Evolutionary conservation across 2,113 vertebrate species (phyloP).

Genomic region (Xerus inauris): DNA sequence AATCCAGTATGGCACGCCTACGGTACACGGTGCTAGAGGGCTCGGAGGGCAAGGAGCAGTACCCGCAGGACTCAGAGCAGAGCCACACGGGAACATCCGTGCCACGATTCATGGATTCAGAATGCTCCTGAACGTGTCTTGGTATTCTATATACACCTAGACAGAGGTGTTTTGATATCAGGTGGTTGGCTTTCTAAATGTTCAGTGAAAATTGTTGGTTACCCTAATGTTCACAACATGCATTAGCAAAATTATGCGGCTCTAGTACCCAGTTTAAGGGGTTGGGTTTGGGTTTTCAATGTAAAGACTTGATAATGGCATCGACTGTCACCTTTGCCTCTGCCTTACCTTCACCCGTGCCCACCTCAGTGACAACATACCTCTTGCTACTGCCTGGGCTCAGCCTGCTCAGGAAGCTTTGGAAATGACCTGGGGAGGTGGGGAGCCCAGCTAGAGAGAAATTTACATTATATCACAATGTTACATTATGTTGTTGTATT

Average conservation of each 20-base stretch:
- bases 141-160: conserved; percentile 34
- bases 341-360: too few relatives aligned
- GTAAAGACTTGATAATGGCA: not conserved
- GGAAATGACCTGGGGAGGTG: not conserved
- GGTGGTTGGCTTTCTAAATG: not conserved
- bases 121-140: conserved; percentile 15
- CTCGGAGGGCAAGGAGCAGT: conserved; percentile 10
- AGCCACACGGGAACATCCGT: too few relatives aligned
- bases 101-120: conserved; percentile 51
- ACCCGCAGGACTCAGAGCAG: too few relatives aligned
- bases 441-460: not conserved
- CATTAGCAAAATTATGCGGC: not conserved
- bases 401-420: not conserved
- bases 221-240: not conserved
- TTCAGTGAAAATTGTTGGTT: conserved; percentile 57
- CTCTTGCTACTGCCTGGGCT: not conserved
- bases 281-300: not conserved
- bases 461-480: not conserved
- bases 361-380: accelerated
- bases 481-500: accelerated
- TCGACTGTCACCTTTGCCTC: accelerated
- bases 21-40: conserved; percentile 17
- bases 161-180: not conserved
- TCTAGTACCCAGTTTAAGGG: not conserved
- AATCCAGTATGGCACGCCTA: conserved; percentile 67